Percentiles rank a stretch among this genome's conserved stretches.
Conservation (phyloP, 2,113 vertebrate species). For the Elaphurus davidianus region DNA sequence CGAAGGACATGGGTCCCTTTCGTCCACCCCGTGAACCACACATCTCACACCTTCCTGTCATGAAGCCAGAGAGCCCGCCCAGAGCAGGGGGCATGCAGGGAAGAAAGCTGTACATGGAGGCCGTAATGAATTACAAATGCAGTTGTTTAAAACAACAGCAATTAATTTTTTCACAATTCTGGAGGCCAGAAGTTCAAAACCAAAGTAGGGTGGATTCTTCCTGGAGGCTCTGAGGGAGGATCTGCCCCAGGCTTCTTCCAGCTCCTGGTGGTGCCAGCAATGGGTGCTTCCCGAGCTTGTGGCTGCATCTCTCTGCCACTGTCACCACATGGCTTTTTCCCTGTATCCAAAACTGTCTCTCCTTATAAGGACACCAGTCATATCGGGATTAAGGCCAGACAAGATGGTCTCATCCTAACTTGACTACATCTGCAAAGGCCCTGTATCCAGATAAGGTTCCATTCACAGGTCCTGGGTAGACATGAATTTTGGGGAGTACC, state of each 20-base stretch:
- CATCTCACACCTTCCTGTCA: not conserved
- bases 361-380: not conserved
- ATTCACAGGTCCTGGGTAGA: not conserved
- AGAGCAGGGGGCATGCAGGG: not conserved
- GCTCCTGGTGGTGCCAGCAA: accelerated
- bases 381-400: accelerated
- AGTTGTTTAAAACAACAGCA: not conserved
- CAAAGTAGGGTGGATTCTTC: not conserved
- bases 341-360: too few species aligned
- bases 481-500: accelerated
- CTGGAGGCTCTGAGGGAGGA: not conserved
- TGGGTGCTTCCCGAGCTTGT: not conserved
- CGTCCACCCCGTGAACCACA: accelerated
- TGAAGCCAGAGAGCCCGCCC: not conserved
- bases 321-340: not conserved
- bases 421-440: not conserved
- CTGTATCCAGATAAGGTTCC: not conserved
- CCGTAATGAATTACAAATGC: not conserved
- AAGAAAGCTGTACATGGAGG: not conserved
- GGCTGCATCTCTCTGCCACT: not conserved
- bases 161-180: not conserved
- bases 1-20: not conserved
- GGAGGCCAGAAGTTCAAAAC: not conserved
- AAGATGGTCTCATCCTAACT: not conserved
- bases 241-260: not conserved